Base-by-base conservation (phyloP, 2,888 invertebrate genomes). In the Caenorhabditis zanzibari region DNA sequence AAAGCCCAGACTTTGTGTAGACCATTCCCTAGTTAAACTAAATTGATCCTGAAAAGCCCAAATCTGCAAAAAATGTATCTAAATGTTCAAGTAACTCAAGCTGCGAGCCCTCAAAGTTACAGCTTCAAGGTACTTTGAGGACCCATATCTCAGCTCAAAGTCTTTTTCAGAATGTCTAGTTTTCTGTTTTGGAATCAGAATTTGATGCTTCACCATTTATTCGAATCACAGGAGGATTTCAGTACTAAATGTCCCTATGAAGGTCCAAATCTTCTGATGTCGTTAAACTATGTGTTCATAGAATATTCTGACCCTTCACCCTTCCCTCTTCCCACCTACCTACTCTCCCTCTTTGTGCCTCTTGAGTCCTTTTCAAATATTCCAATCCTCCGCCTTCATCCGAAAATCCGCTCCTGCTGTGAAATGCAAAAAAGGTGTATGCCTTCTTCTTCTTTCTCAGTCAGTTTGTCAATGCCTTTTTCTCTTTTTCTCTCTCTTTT, bases 401-500 rank as follows among this genome's bases (percentile, higher is more conserved):
- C 47, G 14, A 32, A 66, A 66, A 52, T n/a, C 22, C 47, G 26
- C 19, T n/a, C 35, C 35, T 72, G 61, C 74, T 75, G 44, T 64
- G 66, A 75, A 75, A 75, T 75, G 74, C 74, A 75, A 75, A 75
- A 75, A 75, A 75, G 66, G 74, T 66, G 74, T 75, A 5, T 64
- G 52, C 19, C 22, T 24, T 32, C 38, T 38, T n/a, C 19, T 6
- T 16, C 12, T 61, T 9, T 14, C 38, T 49, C 38, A 54, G 68
- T 68, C 68, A 68, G 54, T 68, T 68, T 54, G 38, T 32, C 66
- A 28, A 44, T 47, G 35, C 58, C 56, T 26, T 26, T 58, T 28
- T n/a, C n/a, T n/a, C n/a, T n/a, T n/a, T n/a, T n/a, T 69, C 19
- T 44, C 54, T 59, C 54, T 68, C 71, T 56, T 16, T 38, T 28